phyloP scores from a whole-genome alignment of 1,140 invertebrate genomes.

The Streblospio benedicti region DNA sequence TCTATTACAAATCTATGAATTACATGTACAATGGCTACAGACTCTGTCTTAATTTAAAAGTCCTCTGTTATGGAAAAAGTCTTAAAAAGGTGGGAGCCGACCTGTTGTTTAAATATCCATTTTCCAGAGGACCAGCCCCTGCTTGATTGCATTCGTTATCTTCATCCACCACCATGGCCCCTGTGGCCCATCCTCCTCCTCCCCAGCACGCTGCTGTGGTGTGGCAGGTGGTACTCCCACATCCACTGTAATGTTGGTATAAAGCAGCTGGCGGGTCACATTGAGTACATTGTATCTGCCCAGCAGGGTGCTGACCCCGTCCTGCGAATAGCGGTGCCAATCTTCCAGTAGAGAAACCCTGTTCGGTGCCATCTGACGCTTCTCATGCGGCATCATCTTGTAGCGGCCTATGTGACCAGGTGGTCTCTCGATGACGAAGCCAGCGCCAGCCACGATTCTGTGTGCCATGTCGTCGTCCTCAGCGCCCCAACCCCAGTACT shows the following conservation, averaged over 20 bases:
- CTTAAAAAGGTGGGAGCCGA: no score
- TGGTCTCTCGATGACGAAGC: slow-evolving; percentile 34
- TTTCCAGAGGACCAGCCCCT: no score
- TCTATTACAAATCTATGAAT: no score
- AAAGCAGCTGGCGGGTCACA: background rate
- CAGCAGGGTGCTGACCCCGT: background rate
- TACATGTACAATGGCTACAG: no score
- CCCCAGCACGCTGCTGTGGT: no score
- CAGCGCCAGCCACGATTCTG: slow-evolving; percentile 29
- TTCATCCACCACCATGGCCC: no score
- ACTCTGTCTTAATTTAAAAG: no score
- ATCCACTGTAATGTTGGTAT: slow-evolving; percentile 5
- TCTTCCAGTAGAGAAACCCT: slow-evolving; percentile 23
- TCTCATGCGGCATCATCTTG: slow-evolving; percentile 44
- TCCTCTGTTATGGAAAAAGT: no score
- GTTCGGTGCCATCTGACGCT: slow-evolving; percentile 31
- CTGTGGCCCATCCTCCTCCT: no score
- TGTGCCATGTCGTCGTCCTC: slow-evolving; percentile 38
- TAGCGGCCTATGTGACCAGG: slow-evolving; percentile 40
- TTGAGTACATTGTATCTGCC: background rate
- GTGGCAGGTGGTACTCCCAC: slow-evolving; percentile 1
- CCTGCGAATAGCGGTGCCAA: slow-evolving; percentile 2
- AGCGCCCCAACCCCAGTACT: slow-evolving; percentile 66
- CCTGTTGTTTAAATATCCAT: no score
- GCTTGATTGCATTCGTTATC: no score